phyloP scores from a whole-genome alignment of 2,888 invertebrate species.

The Aromia moschata region DNA sequence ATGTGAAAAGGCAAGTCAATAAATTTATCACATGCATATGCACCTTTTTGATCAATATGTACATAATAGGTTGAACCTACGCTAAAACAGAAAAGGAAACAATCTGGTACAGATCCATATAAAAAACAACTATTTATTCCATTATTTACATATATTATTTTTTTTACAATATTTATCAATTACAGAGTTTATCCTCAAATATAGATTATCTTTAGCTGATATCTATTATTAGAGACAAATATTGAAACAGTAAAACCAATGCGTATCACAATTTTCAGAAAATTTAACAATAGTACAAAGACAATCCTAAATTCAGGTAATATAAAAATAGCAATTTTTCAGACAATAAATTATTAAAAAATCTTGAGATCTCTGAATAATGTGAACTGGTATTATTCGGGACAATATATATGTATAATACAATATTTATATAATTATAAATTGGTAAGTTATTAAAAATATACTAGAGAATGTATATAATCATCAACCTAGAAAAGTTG shows the following conservation, averaged over 20 bases:
- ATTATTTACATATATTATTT: conserved; percentile 55
- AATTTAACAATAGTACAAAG: conserved; percentile 54
- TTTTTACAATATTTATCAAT: conserved; percentile 57
- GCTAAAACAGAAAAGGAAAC: conserved; percentile 41
- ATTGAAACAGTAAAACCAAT: conserved; percentile 50
- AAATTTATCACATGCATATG: too few species aligned
- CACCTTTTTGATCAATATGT: too few species aligned
- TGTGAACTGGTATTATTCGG: conserved; percentile 22
- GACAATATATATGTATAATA: conserved; percentile 18
- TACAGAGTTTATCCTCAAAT: conserved; percentile 60
- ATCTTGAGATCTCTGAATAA: conserved; percentile 43
- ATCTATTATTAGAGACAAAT: conserved; percentile 47
- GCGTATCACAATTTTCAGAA: conserved; percentile 61
- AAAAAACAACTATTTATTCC: conserved; percentile 55
- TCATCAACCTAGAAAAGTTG: conserved; percentile 11
- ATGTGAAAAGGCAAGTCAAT: too few species aligned
- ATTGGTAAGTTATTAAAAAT: conserved; percentile 22
- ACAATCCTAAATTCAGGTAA: conserved; percentile 44
- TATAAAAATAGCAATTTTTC: conserved; percentile 53
- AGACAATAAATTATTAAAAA: conserved; percentile 41
- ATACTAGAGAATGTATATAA: not conserved
- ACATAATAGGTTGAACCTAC: conserved; percentile 50
- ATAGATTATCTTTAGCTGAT: conserved; percentile 56
- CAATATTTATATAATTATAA: conserved; percentile 24
- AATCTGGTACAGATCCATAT: conserved; percentile 50